Percentiles rank a stretch among this genome's conserved stretches.
These are phyloP conservation scores for Notodonta ziczac DNA, from an alignment of 2,888 invertebrate genomes.

Conservation along the genomic window DNA sequence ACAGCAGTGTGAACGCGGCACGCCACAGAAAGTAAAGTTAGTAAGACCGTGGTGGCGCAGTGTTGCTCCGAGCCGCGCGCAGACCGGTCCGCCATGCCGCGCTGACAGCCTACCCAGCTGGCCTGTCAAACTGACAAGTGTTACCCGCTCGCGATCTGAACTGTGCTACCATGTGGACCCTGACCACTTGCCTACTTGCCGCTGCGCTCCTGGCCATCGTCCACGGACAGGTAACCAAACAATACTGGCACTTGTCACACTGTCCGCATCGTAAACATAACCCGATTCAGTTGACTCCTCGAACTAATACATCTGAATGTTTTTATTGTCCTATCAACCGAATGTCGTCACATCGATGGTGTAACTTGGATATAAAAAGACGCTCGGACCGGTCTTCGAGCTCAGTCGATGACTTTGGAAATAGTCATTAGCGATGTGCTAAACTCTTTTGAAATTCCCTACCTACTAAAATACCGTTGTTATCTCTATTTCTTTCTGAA, in stretches of 20 bases:
- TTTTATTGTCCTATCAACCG: constrained; percentile 3
- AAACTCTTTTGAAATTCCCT: neutral
- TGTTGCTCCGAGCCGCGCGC: constrained; percentile 70
- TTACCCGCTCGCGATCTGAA: constrained; percentile 42
- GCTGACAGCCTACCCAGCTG: constrained; percentile 51
- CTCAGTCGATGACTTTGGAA: constrained; percentile 1
- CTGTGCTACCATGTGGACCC: constrained; percentile 65
- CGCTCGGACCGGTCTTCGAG: constrained; percentile 1
- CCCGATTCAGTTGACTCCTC: constrained; percentile 4
- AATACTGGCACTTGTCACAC: constrained; percentile 12
- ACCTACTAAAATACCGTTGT: neutral
- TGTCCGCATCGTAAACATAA: constrained; percentile 13
- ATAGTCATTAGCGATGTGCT: constrained; percentile 2
- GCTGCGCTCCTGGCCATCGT: constrained; percentile 59
- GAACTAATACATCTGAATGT: constrained; percentile 5
- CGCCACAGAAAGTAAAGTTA: constrained; percentile 78
- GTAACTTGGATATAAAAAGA: neutral
- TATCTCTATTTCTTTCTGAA: neutral
- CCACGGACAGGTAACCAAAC: constrained; percentile 64
- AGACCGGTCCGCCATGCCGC: constrained; percentile 71
- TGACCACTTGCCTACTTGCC: constrained; percentile 59
- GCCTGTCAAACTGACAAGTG: constrained; percentile 55
- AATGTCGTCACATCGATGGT: constrained; percentile 5
- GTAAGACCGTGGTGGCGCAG: constrained; percentile 62
- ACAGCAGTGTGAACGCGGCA: constrained; percentile 65